Evolutionary conservation across 37 sponge, comb jelly and placozoan genomes (phyloP).

Genomic region (Tethya wilhelma): DNA sequence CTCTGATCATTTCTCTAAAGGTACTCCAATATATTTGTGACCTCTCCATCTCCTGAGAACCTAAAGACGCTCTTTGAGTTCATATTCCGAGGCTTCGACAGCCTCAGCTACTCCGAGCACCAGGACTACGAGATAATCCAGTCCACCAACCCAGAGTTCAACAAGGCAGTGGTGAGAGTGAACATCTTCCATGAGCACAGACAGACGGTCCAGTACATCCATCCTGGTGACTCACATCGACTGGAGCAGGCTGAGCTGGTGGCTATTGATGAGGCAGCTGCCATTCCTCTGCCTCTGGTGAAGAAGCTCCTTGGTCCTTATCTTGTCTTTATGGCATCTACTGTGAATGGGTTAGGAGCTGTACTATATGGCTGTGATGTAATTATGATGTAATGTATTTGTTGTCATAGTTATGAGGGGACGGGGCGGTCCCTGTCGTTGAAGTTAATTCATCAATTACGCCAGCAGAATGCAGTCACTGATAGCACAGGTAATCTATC

Average conservation of each 20-base stretch:
- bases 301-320: constrained; percentile 89
- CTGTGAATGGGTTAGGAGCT: constrained; percentile 87
- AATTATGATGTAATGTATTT: not conserved
- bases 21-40: constrained; percentile 96
- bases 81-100: constrained; percentile 93
- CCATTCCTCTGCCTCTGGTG: constrained; percentile 97
- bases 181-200: constrained; percentile 92
- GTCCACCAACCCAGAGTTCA: constrained; percentile 91
- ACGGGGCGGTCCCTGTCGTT: constrained; percentile 96
- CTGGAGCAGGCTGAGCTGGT: constrained; percentile 96
- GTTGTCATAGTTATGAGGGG: constrained; percentile 83
- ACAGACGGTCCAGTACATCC: constrained; percentile 98
- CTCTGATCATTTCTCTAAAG: constrained; percentile 10
- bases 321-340: constrained; percentile 96
- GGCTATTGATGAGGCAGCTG: constrained; percentile 96
- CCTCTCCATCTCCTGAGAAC: constrained; percentile 95
- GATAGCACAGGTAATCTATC: constrained; percentile 6
- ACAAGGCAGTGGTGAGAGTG: constrained; percentile 87
- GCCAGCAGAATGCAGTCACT: constrained; percentile 51
- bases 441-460: constrained; percentile 88
- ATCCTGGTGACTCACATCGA: constrained; percentile 83
- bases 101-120: constrained; percentile 70
- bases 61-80: constrained; percentile 96
- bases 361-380: not conserved
- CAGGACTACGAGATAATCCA: constrained; percentile 93